Conservation (phyloP, 2,797 vertebrate species). For the Aulostomus chinensis region DNA sequence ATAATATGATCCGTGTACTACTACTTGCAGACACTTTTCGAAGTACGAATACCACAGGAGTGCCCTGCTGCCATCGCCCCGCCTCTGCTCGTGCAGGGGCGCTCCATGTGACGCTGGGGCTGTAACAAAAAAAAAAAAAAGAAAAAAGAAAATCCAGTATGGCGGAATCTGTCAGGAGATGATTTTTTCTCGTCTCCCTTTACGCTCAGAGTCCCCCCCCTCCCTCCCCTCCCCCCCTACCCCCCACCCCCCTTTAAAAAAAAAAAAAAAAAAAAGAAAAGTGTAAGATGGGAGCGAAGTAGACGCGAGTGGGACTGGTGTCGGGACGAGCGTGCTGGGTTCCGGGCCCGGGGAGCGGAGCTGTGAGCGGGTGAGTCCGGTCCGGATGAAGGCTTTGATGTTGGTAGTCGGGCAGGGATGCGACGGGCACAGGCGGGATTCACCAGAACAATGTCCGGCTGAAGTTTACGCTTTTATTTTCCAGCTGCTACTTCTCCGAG, state of each 20-base stretch:
- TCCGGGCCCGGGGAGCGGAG: conserved; percentile 68
- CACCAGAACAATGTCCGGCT: conserved; percentile 74
- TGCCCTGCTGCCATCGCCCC: no score
- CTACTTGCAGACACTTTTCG: no score
- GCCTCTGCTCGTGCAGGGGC: conserved; percentile 71
- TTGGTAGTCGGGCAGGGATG: conserved; percentile 54
- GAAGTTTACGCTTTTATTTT: conserved; percentile 58
- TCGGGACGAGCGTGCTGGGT: conserved; percentile 45
- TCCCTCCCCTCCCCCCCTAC: conserved; percentile 9
- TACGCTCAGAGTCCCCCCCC: conserved; percentile 26
- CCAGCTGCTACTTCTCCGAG: background rate
- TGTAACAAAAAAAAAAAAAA: no score
- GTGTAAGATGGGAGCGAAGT: conserved; percentile 60
- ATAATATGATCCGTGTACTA: no score
- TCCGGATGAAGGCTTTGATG: conserved; percentile 32
- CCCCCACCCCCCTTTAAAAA: background rate
- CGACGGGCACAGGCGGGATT: conserved; percentile 51
- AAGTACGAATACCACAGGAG: no score
- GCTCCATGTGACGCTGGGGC: conserved; percentile 80
- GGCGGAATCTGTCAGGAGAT: conserved; percentile 85
- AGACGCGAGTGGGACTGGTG: conserved; percentile 44
- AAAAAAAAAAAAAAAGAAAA: conserved; percentile 23
- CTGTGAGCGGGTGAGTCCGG: conserved; percentile 13
- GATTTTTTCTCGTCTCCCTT: no score
- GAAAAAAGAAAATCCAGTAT: conserved; percentile 89